Conservation (phyloP, 2,113 vertebrate genomes). For the Coracopsis vasa region DNA sequence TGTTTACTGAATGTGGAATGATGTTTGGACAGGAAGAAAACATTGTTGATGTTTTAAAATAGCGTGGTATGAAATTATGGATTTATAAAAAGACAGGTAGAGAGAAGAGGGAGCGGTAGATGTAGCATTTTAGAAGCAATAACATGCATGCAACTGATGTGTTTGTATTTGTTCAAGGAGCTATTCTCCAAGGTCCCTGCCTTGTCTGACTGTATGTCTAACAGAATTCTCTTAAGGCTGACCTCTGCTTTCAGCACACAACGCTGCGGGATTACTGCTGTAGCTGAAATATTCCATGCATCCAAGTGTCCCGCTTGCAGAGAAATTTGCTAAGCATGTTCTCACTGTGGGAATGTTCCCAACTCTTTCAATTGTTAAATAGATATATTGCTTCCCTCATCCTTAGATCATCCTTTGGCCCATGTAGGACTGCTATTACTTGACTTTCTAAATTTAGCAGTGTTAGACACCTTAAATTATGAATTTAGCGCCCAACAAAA, state of each 20-base stretch:
- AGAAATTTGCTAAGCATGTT: conserved; percentile 31
- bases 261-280: not conserved
- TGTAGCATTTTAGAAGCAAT: not conserved
- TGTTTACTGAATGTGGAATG: not conserved
- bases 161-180: conserved; percentile 4
- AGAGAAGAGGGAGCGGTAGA: not conserved
- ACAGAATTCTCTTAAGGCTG: conserved; percentile 31
- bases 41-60: not conserved
- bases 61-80: not conserved
- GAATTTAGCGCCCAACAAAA: not conserved
- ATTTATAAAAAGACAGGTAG: not conserved
- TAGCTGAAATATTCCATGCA: conserved; percentile 37
- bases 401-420: conserved; percentile 65
- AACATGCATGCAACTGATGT: not conserved
- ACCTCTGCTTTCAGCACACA: conserved; percentile 22
- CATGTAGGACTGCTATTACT: conserved; percentile 12
- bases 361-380: conserved; percentile 56
- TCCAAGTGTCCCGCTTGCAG: not conserved
- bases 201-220: conserved; percentile 44
- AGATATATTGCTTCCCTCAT: conserved; percentile 59
- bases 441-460: conserved; percentile 61
- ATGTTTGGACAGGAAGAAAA: not conserved
- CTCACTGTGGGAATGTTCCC: conserved; percentile 13
- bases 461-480: not conserved
- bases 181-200: not conserved